phyloP scores from a whole-genome alignment of 2,888 invertebrate species.

The Spodoptera exigua region DNA sequence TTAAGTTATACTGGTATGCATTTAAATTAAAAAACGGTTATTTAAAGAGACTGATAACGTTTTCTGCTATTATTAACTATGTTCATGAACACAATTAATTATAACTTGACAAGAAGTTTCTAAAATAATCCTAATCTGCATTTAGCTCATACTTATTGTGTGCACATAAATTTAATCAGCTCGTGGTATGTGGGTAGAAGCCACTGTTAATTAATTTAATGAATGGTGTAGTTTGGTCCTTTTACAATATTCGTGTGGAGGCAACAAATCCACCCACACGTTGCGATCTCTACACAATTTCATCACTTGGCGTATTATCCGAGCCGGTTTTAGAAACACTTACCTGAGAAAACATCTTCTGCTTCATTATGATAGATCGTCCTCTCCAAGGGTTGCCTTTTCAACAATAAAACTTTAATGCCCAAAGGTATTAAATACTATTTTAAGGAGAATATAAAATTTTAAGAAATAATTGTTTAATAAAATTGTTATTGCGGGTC shows the following conservation, averaged over 20 bases:
- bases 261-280: background rate
- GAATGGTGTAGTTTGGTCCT: background rate
- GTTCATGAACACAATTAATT: too few species aligned
- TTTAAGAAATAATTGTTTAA: constrained; percentile 2
- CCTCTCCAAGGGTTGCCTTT: background rate
- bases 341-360: constrained; percentile 20
- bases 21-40: too few species aligned
- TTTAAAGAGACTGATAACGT: too few species aligned
- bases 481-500: constrained; percentile 11
- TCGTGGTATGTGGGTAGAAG: background rate
- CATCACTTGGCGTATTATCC: background rate
- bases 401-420: constrained; percentile 39
- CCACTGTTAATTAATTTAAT: constrained; percentile 33
- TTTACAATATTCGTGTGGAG: constrained; percentile 1
- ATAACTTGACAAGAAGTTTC: too few species aligned
- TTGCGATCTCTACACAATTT: constrained; percentile 5
- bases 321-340: constrained; percentile 10
- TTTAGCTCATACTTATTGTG: constrained; percentile 3
- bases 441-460: constrained; percentile 28
- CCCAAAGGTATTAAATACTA: constrained; percentile 9
- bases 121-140: too few species aligned
- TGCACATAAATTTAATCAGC: background rate
- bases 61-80: too few species aligned
- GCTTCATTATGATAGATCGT: constrained; percentile 42
- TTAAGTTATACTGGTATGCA: too few species aligned